Conservation (phyloP, 2,797 vertebrate genomes). For the Leptoclinus maculatus region DNA sequence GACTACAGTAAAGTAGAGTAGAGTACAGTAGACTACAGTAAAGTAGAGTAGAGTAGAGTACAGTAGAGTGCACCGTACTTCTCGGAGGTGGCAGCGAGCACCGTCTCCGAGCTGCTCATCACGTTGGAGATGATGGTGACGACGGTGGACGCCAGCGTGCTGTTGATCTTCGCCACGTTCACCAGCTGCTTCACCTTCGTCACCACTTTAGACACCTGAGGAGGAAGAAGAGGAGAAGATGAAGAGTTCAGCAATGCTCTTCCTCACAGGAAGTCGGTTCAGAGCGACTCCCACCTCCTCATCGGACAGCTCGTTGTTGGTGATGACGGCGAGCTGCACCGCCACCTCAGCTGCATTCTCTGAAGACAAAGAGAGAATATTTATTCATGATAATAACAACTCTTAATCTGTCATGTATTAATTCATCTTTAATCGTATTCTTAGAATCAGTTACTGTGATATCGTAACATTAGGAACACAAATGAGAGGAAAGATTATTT, state of each 20-base stretch:
- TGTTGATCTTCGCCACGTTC: constrained; percentile 90
- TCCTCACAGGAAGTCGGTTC: not conserved
- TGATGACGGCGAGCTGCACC: constrained; percentile 88
- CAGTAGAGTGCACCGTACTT: constrained; percentile 79
- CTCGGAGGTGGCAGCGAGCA: constrained; percentile 86
- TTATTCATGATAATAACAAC: not conserved
- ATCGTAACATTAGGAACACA: too few species aligned
- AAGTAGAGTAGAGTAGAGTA: not conserved
- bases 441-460: too few species aligned
- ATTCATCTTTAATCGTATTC: too few species aligned
- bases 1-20: not conserved
- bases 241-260: not conserved
- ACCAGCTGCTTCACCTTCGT: constrained; percentile 92
- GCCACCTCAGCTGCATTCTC: constrained; percentile 91
- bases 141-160: constrained; percentile 87
- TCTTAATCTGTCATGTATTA: too few species aligned
- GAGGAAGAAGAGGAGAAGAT: not conserved
- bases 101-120: constrained; percentile 87
- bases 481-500: too few species aligned
- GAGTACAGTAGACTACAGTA: not conserved
- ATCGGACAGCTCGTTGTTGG: constrained; percentile 86
- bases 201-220: constrained; percentile 88
- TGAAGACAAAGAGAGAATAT: constrained; percentile 48
- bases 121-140: constrained; percentile 97
- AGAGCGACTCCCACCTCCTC: constrained; percentile 81